Evolutionary conservation across 2,113 vertebrate genomes (phyloP), one percentile per base, ranked within the genome.

Genomic region (Henicopernis longicauda): DNA sequence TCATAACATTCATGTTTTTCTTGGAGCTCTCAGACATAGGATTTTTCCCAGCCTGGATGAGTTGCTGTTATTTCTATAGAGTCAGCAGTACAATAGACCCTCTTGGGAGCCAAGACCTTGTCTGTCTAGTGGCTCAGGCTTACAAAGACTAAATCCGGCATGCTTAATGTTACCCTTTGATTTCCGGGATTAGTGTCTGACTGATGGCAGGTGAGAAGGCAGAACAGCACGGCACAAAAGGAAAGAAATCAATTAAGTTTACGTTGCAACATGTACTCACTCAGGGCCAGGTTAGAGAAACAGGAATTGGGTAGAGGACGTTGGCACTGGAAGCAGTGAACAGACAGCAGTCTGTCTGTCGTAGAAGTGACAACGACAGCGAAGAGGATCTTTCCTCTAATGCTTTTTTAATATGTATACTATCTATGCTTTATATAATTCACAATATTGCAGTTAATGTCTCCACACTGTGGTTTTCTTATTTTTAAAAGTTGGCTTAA

Each of bases 1-100:
- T 93, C 66, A 11, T 63, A 82, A 82, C 86, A 54, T 63, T 82
- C 29, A 3, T 94, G 96, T 95, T 94, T 91, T 91, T 89, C 72
- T 95, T 96, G 91, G 96, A 96, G 52, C 89, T 79, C 73, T 85
- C 73, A 27, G 61, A 79, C 89, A 72, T 49, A 86, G 92, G 69
- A 91, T 95, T 97, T 96, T 97, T 95, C 94, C 93, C 93, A 95
- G 95, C 86, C 94, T 89, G 93, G 57, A 69, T 80, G 77, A 93
- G 54, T 82, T 90, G 89, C 91, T 95, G 94, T 94, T 97, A 79
- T 96, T 97, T 95, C 95, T 95, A 31, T 73, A 44, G 86, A 95
- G 72, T 95, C 92, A 95, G 91, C 94, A 79, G 83, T 76, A 95
- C 94, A 92, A 95, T 86, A 89, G 93, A 85, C 77, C 91, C 91